Evolutionary conservation across 2,113 vertebrate species (phyloP).

Genomic region (Crotophaga sulcirostris): DNA sequence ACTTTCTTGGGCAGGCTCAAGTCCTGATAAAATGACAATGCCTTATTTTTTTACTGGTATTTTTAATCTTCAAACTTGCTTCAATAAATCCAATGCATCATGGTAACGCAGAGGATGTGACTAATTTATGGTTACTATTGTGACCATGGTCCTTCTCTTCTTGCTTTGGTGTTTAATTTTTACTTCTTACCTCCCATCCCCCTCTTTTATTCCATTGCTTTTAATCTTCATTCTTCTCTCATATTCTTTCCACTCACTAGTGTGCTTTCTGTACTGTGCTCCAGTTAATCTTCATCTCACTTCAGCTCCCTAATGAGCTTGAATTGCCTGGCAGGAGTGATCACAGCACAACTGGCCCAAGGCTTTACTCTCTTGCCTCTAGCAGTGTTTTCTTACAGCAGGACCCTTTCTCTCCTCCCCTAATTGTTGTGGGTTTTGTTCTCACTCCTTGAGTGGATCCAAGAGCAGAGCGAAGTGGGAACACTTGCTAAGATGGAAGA

Average conservation of each 20-base stretch:
- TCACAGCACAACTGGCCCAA: neutral
- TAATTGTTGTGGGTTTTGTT: neutral
- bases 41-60: neutral
- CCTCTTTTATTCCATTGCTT: neutral
- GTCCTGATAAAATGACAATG: neutral
- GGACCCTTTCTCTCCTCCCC: neutral
- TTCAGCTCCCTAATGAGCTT: neutral
- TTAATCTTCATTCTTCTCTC: neutral
- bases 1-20: neutral
- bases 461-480: neutral
- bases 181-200: neutral
- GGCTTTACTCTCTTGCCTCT: neutral
- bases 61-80: neutral
- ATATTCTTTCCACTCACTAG: neutral
- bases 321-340: neutral
- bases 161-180: neutral
- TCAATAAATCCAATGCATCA: neutral
- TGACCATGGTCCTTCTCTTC: neutral
- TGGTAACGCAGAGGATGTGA: neutral
- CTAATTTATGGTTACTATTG: neutral
- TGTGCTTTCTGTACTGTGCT: neutral
- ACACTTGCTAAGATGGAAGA: neutral
- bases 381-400: neutral
- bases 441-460: neutral
- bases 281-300: neutral